Conservation (phyloP, 2,888 invertebrate genomes). For the Rhyacophila evoluta region DNA sequence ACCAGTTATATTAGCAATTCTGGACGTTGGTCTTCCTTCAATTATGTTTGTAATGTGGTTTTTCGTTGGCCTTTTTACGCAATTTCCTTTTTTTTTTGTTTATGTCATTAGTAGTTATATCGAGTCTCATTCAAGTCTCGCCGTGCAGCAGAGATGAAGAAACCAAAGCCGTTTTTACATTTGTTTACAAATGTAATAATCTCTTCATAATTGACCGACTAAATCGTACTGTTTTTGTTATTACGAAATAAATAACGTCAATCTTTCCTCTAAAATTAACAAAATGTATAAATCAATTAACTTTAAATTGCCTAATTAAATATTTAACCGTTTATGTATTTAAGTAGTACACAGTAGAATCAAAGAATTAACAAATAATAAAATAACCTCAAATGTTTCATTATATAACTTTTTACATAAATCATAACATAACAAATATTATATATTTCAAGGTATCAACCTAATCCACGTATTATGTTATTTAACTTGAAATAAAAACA, state of each 20-base stretch:
- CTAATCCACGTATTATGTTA: no score
- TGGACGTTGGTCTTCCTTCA: not conserved
- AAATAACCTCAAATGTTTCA: no score
- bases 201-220: not conserved
- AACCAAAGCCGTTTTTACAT: not conserved
- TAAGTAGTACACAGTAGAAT: no score
- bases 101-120: not conserved
- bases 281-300: no score
- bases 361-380: no score
- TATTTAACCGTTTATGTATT: no score
- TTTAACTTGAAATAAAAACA: no score
- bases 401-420: no score
- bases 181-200: not conserved
- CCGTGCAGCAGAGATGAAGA: not conserved
- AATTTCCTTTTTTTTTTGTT: not conserved
- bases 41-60: not conserved
- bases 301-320: no score
- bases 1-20: no score
- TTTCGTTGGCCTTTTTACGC: not conserved
- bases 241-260: conserved; percentile 6
- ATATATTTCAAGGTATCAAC: no score
- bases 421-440: no score
- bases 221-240: not conserved
- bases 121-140: not conserved
- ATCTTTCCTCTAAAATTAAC: not conserved